Evolutionary conservation across 2,797 vertebrate genomes (phyloP), one percentile per base, ranked within the genome.

Genomic region (Rhinoraja longicauda): DNA sequence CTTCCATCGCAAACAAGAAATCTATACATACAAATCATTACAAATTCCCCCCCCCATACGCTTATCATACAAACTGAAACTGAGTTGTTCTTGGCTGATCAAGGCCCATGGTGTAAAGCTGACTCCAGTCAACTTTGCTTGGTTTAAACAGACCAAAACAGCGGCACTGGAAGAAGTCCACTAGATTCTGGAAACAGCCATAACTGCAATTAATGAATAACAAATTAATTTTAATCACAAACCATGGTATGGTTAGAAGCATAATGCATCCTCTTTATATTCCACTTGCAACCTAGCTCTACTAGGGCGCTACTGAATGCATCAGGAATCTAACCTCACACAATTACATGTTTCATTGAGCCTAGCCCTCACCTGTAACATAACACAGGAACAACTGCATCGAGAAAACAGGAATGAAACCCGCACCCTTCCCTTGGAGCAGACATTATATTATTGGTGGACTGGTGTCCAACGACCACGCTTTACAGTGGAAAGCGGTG

Each of bases 81-180:
- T 94, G 95, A 86, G 96, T 96, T 81, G 97, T 97, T 94, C 96
- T 95, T 67, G 95, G 93, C 15, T 95, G 96, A 86, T 98, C 97
- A 45, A 97, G 94, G 0, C 93, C 93, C 93, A 94, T 90, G 73
- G 96, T 96, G 73, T 97, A 97, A 94, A 98, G 98, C 93, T 98
- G 97, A 8, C 97, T 98, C 99, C 98, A 99, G 94, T 99, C 98
- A 86, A 98, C 94, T 0, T 96, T 0, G 1, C 95, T 95, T 0
- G 97, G 97, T 93, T 98, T 99, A 93, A 97, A 97, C 95, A 98
- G 94, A 93, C 98, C 98, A 78, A 98, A 99, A 92, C 98, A 99
- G 13, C 97, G 95, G 93, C 99, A 97, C 79, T 97, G 98, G 95
- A 99, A 99, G 95, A 99, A 99, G 93, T 98, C 97, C 70, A 96